phyloP scores from a whole-genome alignment of 2,888 invertebrate genomes.

The Sphaeridia pumilis region DNA sequence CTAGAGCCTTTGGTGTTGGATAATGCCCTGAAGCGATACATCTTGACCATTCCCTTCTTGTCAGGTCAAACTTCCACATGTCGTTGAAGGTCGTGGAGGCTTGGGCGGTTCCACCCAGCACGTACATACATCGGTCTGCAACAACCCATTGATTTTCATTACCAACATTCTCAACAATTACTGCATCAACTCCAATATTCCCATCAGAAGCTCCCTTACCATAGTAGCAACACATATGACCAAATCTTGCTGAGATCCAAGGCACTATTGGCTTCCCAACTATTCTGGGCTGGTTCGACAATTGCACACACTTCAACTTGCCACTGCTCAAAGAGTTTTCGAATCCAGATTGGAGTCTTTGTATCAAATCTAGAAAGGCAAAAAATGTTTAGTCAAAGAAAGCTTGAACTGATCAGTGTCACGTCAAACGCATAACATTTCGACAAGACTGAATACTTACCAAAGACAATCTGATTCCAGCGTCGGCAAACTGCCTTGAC shows the following conservation, averaged over 20 bases:
- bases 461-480: slow-evolving; percentile 72
- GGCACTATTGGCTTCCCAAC: slow-evolving; percentile 42
- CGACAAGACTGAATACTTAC: no score
- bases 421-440: no score
- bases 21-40: slow-evolving; percentile 73
- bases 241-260: slow-evolving; percentile 80
- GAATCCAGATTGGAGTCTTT: slow-evolving; percentile 59
- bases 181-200: slow-evolving; percentile 5
- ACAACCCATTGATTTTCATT: background rate
- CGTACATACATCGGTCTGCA: slow-evolving; percentile 68
- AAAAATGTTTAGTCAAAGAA: no score
- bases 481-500: slow-evolving; percentile 75
- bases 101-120: slow-evolving; percentile 92
- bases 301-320: slow-evolving; percentile 60
- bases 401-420: no score
- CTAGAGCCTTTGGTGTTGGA: slow-evolving; percentile 92
- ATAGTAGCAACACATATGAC: slow-evolving; percentile 75
- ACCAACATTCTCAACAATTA: slow-evolving; percentile 1
- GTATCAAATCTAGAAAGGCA: slow-evolving; percentile 58
- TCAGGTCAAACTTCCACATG: slow-evolving; percentile 84
- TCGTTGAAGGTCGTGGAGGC: slow-evolving; percentile 93
- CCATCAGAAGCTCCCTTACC: no score
- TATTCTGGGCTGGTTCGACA: slow-evolving; percentile 4
- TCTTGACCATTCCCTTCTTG: slow-evolving; percentile 69
- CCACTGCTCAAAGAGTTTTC: slow-evolving; percentile 64